phyloP scores from a whole-genome alignment of 2,113 vertebrate genomes.

The Poeciliopsis retropinna region DNA sequence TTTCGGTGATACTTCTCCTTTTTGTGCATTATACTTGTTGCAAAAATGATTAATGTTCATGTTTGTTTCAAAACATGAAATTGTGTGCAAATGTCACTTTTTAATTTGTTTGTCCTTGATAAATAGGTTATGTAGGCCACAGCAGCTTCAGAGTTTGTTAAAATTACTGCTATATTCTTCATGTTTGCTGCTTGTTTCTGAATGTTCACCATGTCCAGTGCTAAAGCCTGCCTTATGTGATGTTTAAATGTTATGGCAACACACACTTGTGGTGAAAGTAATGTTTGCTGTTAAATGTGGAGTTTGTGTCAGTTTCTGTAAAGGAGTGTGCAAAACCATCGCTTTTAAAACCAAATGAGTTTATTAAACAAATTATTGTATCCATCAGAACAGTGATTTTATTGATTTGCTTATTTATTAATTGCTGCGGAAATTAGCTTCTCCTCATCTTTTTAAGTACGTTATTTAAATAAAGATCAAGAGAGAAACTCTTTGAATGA shows the following conservation, averaged over 20 bases:
- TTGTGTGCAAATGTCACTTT: background rate
- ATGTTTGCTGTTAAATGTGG: background rate
- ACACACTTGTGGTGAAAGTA: background rate
- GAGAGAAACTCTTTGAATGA: background rate
- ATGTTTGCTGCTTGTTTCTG: constrained; percentile 12
- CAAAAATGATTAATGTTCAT: background rate
- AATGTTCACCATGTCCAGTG: background rate
- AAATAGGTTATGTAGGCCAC: background rate
- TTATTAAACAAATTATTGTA: background rate
- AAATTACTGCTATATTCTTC: background rate
- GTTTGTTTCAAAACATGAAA: background rate
- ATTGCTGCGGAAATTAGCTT: background rate
- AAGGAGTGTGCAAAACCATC: background rate
- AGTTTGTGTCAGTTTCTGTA: background rate
- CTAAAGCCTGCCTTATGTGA: background rate
- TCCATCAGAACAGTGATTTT: background rate
- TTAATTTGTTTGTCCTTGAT: background rate
- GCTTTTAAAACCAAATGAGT: background rate
- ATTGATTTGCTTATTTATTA: background rate
- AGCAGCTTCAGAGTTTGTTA: background rate
- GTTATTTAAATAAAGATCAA: background rate
- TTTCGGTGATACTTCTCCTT: background rate
- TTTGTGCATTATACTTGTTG: constrained; percentile 19
- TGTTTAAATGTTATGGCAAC: constrained; percentile 2
- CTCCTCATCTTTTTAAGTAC: background rate